These are phyloP conservation scores for Cataglyphis cursor DNA, from an alignment of 2,888 invertebrate genomes.

Conservation along the genomic window DNA sequence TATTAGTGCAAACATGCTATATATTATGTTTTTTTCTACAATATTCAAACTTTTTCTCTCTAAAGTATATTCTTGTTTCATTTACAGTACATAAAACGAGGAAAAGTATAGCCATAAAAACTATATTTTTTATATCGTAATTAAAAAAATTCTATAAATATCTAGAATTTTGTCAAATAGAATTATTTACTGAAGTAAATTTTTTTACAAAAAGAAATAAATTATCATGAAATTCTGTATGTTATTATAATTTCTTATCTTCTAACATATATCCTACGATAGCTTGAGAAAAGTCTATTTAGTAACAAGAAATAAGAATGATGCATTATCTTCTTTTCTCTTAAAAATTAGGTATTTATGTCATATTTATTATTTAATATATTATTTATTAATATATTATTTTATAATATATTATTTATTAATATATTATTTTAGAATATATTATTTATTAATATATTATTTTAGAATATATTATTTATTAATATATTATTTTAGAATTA, in stretches of 20 bases:
- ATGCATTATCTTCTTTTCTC: not conserved
- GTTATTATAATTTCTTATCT: not conserved
- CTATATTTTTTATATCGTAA: not conserved
- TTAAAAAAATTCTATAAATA: not conserved
- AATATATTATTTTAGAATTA: slow-evolving; percentile 11
- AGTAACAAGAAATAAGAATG: not conserved
- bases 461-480: too few relatives aligned
- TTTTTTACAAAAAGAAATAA: not conserved
- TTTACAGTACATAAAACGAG: not conserved
- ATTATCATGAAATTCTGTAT: not conserved
- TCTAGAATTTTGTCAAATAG: not conserved
- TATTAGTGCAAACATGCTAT: not conserved
- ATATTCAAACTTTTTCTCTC: not conserved
- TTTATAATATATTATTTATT: too few relatives aligned
- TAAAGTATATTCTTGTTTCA: not conserved
- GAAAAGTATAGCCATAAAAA: not conserved
- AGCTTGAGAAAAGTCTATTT: not conserved
- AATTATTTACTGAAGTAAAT: not conserved
- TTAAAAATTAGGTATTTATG: not conserved
- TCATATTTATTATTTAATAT: not conserved
- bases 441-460: too few relatives aligned
- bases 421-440: too few relatives aligned
- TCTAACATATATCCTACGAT: not conserved
- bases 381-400: not conserved
- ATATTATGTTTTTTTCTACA: not conserved